These are phyloP conservation scores for Hypolimnas misippus DNA, from an alignment of 2,888 invertebrate species.

Conservation along the genomic window DNA sequence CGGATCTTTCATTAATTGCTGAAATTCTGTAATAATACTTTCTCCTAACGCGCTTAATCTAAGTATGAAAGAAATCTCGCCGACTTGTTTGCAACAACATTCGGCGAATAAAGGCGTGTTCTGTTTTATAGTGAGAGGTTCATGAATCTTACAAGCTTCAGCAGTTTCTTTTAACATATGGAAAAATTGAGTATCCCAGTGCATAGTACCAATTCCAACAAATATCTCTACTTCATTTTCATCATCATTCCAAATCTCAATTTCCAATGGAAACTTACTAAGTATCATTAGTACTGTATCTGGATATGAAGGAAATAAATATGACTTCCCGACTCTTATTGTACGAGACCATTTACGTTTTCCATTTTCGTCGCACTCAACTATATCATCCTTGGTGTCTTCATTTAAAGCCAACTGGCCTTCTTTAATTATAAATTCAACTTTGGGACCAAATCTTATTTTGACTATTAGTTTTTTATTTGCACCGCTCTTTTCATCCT, in stretches of 20 bases:
- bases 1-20: slow-evolving; percentile 69
- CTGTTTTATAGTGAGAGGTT: slow-evolving; percentile 67
- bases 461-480: slow-evolving; percentile 75
- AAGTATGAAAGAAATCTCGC: slow-evolving; percentile 74
- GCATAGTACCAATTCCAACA: slow-evolving; percentile 71
- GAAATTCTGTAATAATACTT: slow-evolving; percentile 74
- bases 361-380: slow-evolving; percentile 62
- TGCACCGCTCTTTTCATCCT: slow-evolving; percentile 58
- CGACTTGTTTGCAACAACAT: slow-evolving; percentile 69
- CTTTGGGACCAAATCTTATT: slow-evolving; percentile 76
- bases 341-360: slow-evolving; percentile 65
- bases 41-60: slow-evolving; percentile 79
- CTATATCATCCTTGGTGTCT: slow-evolving; percentile 59
- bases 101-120: slow-evolving; percentile 56
- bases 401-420: slow-evolving; percentile 65
- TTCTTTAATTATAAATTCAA: slow-evolving; percentile 78
- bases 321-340: slow-evolving; percentile 81
- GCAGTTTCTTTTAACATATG: slow-evolving; percentile 75
- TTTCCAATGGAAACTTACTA: slow-evolving; percentile 75
- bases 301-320: slow-evolving; percentile 77
- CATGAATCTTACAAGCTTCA: slow-evolving; percentile 59
- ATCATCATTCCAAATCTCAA: slow-evolving; percentile 78
- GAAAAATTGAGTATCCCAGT: slow-evolving; percentile 77
- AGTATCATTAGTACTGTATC: slow-evolving; percentile 73
- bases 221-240: slow-evolving; percentile 65